Evolutionary conservation across 2,797 vertebrate genomes (phyloP), one percentile per base, ranked within the genome.

Genomic region (Emys orbicularis): DNA sequence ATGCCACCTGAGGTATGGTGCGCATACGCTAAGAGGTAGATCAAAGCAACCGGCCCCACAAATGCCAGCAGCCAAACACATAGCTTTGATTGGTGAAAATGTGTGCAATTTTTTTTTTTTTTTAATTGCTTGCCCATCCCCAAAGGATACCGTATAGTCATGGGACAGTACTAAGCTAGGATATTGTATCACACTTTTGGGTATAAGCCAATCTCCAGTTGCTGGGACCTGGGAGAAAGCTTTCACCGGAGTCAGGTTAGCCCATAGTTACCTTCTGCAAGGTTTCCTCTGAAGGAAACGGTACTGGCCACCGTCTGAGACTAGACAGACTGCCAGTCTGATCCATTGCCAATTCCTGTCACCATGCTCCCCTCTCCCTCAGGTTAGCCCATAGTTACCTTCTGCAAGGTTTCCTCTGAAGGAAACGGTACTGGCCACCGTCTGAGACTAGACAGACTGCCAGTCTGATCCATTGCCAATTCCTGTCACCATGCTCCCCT

Each of bases 151-250:
- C 4, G 5, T 27, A 41, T 13, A 12, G 12, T 15, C 37, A 25
- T 27, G 23, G 10, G 10, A 54, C 65, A 18, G 15, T 37, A n/a
- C 65, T 72, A 37, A 72, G 21, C 12, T 74, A 15, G 5, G 23
- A 47, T 27, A 47, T 12, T 27, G 4, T 29, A 76, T 59, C 94
- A 81, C 5, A 19, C 4, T 5, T 54, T 81, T 68, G 31, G 52
- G 44, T 79, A 89, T 88, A 27, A 29, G 74, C 49, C 91, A 86
- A 94, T 83, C 84, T 92, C 74, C 94, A 88, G 95, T 88, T 85
- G 87, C 47, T 34, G 34, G 1, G 23, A 90, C 89, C 93, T 95
- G 93, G 96, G 92, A 83, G 31, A n/a, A 95, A 93, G 65, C 0
- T 0, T 77, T 77, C 10, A 59, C 72, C 88, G 79, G 52, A 96